Evolutionary conservation across 2,113 vertebrate species (phyloP), one percentile per base, ranked within the genome.

Genomic region (Athene cunicularia): DNA sequence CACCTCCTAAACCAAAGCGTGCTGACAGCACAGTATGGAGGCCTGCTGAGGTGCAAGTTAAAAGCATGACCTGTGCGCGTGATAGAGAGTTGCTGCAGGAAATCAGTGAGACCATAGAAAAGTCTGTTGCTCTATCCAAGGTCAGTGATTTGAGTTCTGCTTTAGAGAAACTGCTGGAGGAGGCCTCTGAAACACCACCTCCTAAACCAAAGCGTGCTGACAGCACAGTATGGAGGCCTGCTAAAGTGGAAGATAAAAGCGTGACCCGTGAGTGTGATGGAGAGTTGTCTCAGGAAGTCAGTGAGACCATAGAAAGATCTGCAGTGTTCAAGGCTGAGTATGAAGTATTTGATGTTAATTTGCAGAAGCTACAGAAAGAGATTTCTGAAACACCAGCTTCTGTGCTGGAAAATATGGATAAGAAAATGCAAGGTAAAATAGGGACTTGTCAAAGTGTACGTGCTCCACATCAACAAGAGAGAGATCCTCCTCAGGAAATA

Each of bases 61-160:
- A 47, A 70, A 37, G 22, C 16, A 45, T 0, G 1, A 49, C 28
- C 4, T 30, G 1, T 9, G 3, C 67, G 14, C 13, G 8, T 18
- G 12, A 28, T 11, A 21, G 19, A 58, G 43, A 56, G 9, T 3
- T 45, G 15, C 60, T 3, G 6, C 70, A 90, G 50, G 95, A 97
- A 87, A 70, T 96, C 13, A 23, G 6, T 74, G 97, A 97, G 89
- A 89, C 7, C 9, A 35, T 93, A 73, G 90, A 67, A 58, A 95
- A 75, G 55, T 96, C 82, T 27, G 16, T 91, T 82, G 93, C 35
- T 3, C 60, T 22, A n/a, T 49, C 56, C 22, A 72, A 22, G 15
- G 22, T 11, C 33, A 76, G 26, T 52, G 59, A 64, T 14, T 56
- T 94, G 66, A 93, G 28, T 18, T n/a, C 41, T 91, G 77, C 35